Conservation (phyloP, 1,140 invertebrate species). For the Antheraea mylitta region DNA sequence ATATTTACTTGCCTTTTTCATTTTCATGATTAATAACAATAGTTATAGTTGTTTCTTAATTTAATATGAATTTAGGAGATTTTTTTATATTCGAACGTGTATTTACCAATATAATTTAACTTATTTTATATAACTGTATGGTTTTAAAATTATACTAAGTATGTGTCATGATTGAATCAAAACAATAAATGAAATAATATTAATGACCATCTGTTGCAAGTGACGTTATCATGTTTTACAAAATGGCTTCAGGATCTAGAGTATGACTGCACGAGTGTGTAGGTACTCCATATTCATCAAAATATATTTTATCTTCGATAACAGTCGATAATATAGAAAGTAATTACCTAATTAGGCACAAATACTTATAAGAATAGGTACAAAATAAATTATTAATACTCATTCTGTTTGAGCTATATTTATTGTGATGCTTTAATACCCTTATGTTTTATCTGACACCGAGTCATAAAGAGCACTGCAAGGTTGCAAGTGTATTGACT, state of each 20-base stretch:
- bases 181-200: background rate
- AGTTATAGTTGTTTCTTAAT: too few species aligned
- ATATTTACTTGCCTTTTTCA: background rate
- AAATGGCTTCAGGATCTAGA: background rate
- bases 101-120: background rate
- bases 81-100: background rate
- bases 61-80: too few species aligned
- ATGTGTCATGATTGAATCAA: background rate
- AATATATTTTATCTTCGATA: background rate
- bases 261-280: background rate
- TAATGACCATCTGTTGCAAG: background rate
- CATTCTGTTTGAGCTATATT: background rate
- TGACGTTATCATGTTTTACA: background rate
- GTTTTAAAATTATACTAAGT: background rate
- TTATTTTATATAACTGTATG: background rate
- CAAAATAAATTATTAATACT: background rate
- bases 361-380: background rate
- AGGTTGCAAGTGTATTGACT: constrained; percentile 77
- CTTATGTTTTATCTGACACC: constrained; percentile 72
- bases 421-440: constrained; percentile 64
- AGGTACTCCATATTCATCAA: background rate
- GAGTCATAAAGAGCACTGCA: constrained; percentile 72
- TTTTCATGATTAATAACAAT: background rate
- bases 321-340: background rate
- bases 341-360: background rate